Base-by-base conservation (phyloP, 2,113 vertebrate genomes). In the Brachionichthys hirsutus region DNA sequence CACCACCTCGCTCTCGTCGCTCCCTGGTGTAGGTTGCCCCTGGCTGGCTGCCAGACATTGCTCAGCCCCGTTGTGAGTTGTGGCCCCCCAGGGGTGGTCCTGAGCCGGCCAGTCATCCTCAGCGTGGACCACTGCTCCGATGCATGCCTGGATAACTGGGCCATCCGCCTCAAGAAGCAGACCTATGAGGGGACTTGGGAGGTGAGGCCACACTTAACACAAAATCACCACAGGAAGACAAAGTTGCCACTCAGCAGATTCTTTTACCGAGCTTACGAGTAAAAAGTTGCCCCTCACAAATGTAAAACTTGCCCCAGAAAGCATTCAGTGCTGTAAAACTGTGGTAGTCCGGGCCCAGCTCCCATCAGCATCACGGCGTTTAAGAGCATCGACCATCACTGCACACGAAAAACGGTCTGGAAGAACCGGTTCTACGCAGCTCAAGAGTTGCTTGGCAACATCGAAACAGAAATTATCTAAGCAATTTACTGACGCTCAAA, bases 11-110 rank as follows among this genome's bases (percentile, higher is more conserved):
- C 56, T 67, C 45, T 45, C 40, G 9, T 4, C 3, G 24, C 24
- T 30, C 24, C 24, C 8, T 30, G 70, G 45, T 77, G 82, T 90
- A 98, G 97, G 92, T 88, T 98, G 86, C 95, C 97, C 66, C 88
- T 98, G 80, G 93, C 95, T 0, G 97, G 97, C 83, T 96, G 95
- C 87, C 97, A 99, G 92, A 98, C 97, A 0, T 91, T 98, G 75
- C 92, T 99, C 85, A 96, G 95, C 81, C 97, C 97, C 57, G 93
- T 99, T 6, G 93, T 99, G 89, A 98, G 95, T 92, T 99, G 96
- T 2, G 97, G 97, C 30, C 97, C 97, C n/a, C 97, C 96, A 0
- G 96, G 96, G 17, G 97, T 99, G 75, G 90, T 98, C 75, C 93
- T 99, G 75, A 97, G 96, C 17, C 91, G 95, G 18, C 95, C 97